Evolutionary conservation across 1,140 invertebrate species (phyloP).

Genomic region (Drosophila aff.): DNA sequence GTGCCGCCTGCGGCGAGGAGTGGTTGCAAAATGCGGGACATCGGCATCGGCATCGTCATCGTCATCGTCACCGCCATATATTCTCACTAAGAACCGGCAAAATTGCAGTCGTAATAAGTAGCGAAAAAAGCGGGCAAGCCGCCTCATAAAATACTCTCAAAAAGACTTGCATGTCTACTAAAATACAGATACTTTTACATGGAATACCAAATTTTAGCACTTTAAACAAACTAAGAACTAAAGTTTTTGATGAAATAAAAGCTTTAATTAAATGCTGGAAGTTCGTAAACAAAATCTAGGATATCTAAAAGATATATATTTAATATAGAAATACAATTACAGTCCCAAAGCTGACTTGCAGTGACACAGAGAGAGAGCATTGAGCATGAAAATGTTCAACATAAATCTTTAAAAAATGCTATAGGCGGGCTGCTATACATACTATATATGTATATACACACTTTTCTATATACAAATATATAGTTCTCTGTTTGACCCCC

Average conservation of each 20-base stretch:
- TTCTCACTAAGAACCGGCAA: conserved; percentile 40
- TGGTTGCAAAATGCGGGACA: conserved; percentile 3
- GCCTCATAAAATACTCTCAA: background rate
- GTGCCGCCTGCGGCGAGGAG: conserved; percentile 15
- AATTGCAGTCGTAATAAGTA: conserved; percentile 39
- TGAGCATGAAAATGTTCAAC: conserved; percentile 43
- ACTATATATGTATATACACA: background rate
- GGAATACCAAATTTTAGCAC: background rate
- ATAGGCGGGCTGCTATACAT: background rate
- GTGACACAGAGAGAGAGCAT: background rate
- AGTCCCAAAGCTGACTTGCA: too few relatives aligned
- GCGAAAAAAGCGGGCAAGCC: background rate
- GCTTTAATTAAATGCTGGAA: accelerated
- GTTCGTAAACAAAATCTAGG: background rate
- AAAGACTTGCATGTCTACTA: too few relatives aligned
- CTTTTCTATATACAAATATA: background rate
- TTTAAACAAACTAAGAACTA: background rate
- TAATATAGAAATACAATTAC: background rate
- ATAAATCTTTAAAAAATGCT: conserved; percentile 50
- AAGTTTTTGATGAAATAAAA: background rate
- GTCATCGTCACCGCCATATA: conserved; percentile 4
- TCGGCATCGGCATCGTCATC: background rate
- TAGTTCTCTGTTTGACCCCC: conserved; percentile 24
- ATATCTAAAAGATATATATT: background rate
- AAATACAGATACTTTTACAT: too few relatives aligned